phyloP scores from a whole-genome alignment of 2,797 vertebrate species.

The Petrocephalus schoutedeni region DNA sequence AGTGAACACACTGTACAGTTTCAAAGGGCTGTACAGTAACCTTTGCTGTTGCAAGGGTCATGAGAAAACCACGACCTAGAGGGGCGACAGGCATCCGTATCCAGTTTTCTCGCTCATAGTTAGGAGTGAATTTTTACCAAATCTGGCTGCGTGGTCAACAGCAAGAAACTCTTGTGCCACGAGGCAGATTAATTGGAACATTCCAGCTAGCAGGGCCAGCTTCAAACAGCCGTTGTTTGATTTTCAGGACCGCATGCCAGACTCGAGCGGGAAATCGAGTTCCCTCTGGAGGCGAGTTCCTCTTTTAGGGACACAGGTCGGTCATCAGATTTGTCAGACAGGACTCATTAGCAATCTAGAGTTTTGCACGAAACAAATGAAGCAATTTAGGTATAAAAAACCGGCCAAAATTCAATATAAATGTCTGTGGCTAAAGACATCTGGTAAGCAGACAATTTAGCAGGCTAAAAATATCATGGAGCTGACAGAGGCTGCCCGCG shows the following conservation, averaged over 20 bases:
- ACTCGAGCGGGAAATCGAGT: neutral
- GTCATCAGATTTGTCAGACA: neutral
- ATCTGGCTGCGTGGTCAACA: neutral
- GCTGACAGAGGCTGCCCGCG: neutral
- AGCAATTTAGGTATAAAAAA: neutral
- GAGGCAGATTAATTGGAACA: neutral
- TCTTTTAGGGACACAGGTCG: neutral
- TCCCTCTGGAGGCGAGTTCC: neutral
- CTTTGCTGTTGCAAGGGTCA: neutral
- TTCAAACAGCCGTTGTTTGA: neutral
- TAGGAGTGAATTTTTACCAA: neutral
- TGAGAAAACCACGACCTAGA: neutral
- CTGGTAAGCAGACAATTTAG: conserved; percentile 3
- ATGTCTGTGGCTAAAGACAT: conserved; percentile 10
- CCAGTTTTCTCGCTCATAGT: neutral
- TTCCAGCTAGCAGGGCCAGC: neutral
- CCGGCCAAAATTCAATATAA: conserved; percentile 4
- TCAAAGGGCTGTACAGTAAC: neutral
- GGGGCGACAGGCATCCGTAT: no score
- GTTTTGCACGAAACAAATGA: neutral
- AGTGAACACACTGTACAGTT: neutral
- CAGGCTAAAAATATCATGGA: neutral
- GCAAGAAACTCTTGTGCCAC: neutral
- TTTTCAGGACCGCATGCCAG: neutral
- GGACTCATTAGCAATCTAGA: neutral